Percentiles rank a stretch among this genome's conserved stretches.
These are phyloP conservation scores for Malurus elegans DNA, from an alignment of 2,113 vertebrate genomes.

Conservation along the genomic window DNA sequence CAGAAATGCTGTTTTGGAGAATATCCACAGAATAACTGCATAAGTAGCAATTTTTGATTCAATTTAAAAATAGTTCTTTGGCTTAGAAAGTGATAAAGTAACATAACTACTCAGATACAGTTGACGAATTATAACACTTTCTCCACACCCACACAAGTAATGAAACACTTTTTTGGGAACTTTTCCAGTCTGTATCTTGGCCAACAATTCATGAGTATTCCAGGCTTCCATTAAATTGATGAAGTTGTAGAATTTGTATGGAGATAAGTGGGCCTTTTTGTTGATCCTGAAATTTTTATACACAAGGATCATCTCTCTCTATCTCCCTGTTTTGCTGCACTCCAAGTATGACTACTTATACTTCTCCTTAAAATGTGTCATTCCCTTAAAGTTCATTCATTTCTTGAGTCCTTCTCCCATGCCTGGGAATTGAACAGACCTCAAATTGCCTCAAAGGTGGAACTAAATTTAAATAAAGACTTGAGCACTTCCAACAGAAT, in stretches of 20 bases:
- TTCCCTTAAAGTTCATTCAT: neutral
- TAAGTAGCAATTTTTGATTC: constrained; percentile 36
- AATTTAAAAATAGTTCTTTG: constrained; percentile 48
- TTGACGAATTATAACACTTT: constrained; percentile 21
- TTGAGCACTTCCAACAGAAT: neutral
- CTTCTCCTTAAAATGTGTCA: neutral
- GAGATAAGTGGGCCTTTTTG: neutral
- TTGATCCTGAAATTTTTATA: neutral
- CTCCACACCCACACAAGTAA: neutral
- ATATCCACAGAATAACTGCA: constrained; percentile 31
- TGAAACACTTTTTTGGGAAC: neutral
- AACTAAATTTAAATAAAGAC: neutral
- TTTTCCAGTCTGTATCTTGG: neutral
- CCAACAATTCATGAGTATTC: neutral
- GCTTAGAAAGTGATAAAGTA: constrained; percentile 38
- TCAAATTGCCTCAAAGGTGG: neutral
- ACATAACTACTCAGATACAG: constrained; percentile 9
- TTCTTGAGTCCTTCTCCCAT: neutral
- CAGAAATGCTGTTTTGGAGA: constrained; percentile 45
- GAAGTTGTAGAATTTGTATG: neutral
- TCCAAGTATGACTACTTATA: neutral
- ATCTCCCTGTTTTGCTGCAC: neutral
- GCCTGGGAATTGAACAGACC: neutral
- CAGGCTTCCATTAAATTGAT: constrained; percentile 18
- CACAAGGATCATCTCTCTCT: neutral